phyloP scores from a whole-genome alignment of 2,888 invertebrate genomes.

The Eristalis tenax region DNA sequence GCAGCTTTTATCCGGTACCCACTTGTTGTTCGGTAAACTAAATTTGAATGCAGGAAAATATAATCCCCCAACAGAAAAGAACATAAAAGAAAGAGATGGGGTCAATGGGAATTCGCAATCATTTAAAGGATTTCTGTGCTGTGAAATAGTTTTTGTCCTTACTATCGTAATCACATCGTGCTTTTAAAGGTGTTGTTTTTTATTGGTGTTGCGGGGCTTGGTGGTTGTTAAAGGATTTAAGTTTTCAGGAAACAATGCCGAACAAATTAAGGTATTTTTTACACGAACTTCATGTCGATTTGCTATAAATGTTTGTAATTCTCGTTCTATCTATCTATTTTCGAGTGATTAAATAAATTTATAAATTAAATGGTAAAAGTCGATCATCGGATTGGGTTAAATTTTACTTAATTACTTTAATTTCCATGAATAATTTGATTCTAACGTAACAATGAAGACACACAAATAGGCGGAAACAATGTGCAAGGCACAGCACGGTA shows the following conservation, averaged over 20 bases:
- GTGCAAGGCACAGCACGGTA: no score
- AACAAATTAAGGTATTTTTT: constrained; percentile 28
- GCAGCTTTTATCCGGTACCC: constrained; percentile 19
- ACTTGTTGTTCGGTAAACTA: constrained; percentile 60
- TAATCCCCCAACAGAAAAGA: constrained; percentile 22
- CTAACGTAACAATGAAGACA: no score
- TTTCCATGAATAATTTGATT: no score
- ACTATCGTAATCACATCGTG: not conserved
- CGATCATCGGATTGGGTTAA: no score
- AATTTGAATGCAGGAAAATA: constrained; percentile 44
- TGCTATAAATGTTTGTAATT: no score
- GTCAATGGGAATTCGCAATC: constrained; percentile 52
- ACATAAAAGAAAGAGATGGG: constrained; percentile 5
- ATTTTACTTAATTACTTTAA: no score
- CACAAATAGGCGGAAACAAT: no score
- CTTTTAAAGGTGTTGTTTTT: constrained; percentile 5
- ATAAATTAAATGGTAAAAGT: no score
- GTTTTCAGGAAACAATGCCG: constrained; percentile 33
- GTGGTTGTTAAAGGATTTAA: constrained; percentile 49
- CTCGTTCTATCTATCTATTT: no score
- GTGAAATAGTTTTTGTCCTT: constrained; percentile 4
- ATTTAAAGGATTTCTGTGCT: constrained; percentile 62
- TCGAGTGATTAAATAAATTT: no score
- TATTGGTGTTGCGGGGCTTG: not conserved
- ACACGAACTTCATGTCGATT: not conserved